phyloP scores from a whole-genome alignment of 2,113 vertebrate species.

The Rhabdomys dilectus region DNA sequence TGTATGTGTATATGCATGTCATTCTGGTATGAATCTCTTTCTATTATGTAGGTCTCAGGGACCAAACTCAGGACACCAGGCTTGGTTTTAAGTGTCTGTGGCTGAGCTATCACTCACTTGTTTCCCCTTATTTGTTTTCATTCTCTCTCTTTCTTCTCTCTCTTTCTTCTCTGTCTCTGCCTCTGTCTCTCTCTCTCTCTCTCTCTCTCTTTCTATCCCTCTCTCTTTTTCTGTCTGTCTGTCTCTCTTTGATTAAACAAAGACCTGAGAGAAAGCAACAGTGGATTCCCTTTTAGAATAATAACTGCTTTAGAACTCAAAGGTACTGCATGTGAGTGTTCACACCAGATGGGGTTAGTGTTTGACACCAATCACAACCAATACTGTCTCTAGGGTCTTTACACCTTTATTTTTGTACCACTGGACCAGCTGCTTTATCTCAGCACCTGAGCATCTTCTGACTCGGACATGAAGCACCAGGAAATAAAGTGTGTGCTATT shows the following conservation, averaged over 20 bases:
- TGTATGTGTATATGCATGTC: background rate
- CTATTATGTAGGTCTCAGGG: background rate
- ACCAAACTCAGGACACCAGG: background rate
- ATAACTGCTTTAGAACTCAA: constrained; percentile 65
- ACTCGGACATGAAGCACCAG: background rate
- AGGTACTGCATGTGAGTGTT: background rate
- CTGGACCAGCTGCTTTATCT: background rate
- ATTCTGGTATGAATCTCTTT: background rate
- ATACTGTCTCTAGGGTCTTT: background rate
- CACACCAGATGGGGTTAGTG: background rate
- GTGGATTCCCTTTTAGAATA: constrained; percentile 44
- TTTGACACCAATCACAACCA: background rate
- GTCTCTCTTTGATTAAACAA: background rate
- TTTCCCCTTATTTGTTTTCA: background rate
- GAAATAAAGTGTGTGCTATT: background rate
- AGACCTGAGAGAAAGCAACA: constrained; percentile 65
- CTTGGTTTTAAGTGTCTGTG: background rate
- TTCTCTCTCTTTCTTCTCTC: too few relatives aligned
- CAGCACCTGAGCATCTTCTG: background rate
- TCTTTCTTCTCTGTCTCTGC: background rate
- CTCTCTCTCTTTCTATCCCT: background rate
- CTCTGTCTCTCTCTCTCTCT: background rate
- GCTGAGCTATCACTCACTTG: background rate
- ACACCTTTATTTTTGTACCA: background rate
- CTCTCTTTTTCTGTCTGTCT: background rate